phyloP scores from a whole-genome alignment of 1,140 invertebrate genomes.

The Neodiprion virginianus region DNA sequence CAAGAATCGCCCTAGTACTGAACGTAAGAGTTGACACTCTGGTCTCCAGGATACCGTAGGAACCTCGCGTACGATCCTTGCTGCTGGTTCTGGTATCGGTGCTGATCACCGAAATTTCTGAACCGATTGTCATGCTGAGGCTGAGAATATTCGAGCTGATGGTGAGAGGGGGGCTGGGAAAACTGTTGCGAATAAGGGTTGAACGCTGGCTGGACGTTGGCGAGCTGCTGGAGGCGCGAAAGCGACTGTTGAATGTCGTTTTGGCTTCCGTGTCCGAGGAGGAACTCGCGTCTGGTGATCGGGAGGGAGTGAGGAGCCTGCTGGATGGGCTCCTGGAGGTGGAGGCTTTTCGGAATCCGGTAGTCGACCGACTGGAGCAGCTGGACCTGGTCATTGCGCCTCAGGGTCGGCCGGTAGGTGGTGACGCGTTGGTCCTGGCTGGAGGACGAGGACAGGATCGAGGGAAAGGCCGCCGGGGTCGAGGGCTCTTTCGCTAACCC shows the following conservation, averaged over 20 bases:
- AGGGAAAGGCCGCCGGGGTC: conserved; percentile 25
- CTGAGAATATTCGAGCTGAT: background rate
- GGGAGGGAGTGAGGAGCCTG: conserved; percentile 28
- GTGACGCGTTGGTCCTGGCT: conserved; percentile 47
- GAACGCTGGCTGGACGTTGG: conserved; percentile 26
- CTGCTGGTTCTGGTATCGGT: conserved; percentile 22
- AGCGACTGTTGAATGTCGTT: background rate
- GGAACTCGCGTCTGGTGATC: conserved; percentile 24
- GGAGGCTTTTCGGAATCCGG: conserved; percentile 42
- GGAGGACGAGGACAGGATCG: conserved; percentile 18
- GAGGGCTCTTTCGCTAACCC: conserved; percentile 13
- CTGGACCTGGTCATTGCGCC: conserved; percentile 48
- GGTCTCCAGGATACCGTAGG: conserved; percentile 41
- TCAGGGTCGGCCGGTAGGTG: conserved; percentile 49
- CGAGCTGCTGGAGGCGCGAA: conserved; percentile 17
- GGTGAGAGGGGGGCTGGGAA: conserved; percentile 7
- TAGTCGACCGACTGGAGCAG: conserved; percentile 51
- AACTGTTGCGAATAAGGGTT: conserved; percentile 12
- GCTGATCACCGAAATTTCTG: background rate
- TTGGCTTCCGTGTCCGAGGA: conserved; percentile 1
- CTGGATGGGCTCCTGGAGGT: conserved; percentile 29
- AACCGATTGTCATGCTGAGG: background rate
- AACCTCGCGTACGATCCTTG: conserved; percentile 43
- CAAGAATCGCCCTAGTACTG: conserved; percentile 24
- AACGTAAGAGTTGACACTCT: conserved; percentile 40